phyloP scores from a whole-genome alignment of 2,113 vertebrate genomes.

The Tachycineta bicolor region DNA sequence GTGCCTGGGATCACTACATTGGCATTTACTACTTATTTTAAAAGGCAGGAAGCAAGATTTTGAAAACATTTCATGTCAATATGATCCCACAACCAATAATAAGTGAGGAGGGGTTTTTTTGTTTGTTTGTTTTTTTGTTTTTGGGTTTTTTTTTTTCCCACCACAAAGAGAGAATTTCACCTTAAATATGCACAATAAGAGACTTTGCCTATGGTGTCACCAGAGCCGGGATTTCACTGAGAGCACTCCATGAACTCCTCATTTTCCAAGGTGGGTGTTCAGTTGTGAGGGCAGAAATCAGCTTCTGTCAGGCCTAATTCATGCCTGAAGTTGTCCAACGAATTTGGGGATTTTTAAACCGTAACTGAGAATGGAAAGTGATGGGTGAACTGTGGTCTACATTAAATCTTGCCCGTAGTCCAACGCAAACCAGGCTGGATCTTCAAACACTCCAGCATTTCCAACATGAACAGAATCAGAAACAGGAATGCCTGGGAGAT shows the following conservation, averaged over 20 bases:
- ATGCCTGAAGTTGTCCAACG: neutral
- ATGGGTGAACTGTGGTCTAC: neutral
- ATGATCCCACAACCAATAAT: neutral
- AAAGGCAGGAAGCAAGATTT: neutral
- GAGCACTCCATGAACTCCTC: neutral
- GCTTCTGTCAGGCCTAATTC: neutral
- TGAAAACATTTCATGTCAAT: neutral
- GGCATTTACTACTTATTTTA: neutral
- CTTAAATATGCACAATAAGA: neutral
- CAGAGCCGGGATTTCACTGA: neutral
- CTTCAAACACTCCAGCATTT: neutral
- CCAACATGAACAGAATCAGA: neutral
- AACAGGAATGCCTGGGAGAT: neutral
- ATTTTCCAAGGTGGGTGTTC: neutral
- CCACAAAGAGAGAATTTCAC: neutral
- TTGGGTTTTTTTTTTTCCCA: rapidly evolving
- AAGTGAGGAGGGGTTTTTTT: neutral
- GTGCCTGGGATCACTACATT: neutral
- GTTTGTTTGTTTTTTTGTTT: too few species aligned
- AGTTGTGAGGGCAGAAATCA: neutral
- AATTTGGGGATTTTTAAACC: neutral
- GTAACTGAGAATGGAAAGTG: neutral
- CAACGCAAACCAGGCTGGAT: neutral
- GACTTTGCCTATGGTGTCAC: neutral
- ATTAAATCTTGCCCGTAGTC: neutral